These are phyloP conservation scores for Planiliza haematocheilus DNA, from an alignment of 2,113 vertebrate genomes.

Conservation along the genomic window DNA sequence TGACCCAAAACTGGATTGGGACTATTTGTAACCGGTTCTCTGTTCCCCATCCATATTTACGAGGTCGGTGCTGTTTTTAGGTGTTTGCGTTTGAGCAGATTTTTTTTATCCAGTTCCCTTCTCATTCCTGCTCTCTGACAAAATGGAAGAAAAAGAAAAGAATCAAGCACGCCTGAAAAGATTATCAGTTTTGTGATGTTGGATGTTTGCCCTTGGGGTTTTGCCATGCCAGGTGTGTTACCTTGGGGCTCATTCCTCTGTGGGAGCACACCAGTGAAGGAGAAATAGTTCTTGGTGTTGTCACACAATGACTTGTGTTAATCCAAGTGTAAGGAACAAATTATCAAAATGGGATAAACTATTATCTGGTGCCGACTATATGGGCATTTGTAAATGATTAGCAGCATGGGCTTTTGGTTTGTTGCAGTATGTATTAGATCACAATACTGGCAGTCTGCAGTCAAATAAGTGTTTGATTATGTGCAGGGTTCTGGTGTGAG, in stretches of 20 bases:
- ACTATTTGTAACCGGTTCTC: no score
- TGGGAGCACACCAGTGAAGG: constrained; percentile 6
- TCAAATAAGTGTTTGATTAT: constrained; percentile 25
- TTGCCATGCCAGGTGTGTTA: constrained; percentile 42
- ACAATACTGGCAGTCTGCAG: constrained; percentile 7
- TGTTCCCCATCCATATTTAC: no score
- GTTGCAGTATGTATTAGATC: constrained; percentile 18
- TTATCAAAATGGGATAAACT: constrained; percentile 6
- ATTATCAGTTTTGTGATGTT: constrained; percentile 10
- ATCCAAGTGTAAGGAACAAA: constrained; percentile 43
- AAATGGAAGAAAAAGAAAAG: background rate
- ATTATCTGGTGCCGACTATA: constrained; percentile 11
- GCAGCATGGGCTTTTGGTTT: constrained; percentile 15
- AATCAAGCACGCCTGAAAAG: background rate
- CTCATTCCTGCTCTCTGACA: background rate
- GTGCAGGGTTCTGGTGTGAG: background rate
- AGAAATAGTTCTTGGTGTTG: constrained; percentile 21
- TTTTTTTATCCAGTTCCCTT: no score
- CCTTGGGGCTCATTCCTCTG: constrained; percentile 36
- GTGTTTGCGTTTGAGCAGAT: background rate
- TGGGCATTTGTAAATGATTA: constrained; percentile 52
- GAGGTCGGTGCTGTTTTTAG: background rate
- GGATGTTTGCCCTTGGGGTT: background rate
- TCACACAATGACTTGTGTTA: constrained; percentile 1
- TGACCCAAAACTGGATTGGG: no score